Evolutionary conservation across 2,113 vertebrate species (phyloP).

Genomic region (Rana temporaria): DNA sequence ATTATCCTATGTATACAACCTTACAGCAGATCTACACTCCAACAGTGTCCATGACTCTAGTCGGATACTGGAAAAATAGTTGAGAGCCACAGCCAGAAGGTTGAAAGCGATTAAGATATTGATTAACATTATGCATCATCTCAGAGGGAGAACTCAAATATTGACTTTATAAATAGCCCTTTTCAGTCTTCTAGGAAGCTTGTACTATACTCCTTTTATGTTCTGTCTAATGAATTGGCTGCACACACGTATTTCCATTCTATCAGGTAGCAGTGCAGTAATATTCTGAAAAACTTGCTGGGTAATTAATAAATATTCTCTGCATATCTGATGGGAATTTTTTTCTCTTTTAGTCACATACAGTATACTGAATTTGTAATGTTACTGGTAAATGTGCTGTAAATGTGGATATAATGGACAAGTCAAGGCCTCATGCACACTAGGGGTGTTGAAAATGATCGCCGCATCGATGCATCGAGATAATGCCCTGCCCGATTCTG

Average conservation of each 20-base stretch:
- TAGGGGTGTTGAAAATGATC: too few species aligned
- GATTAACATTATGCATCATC: conserved; percentile 54
- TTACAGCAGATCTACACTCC: background rate
- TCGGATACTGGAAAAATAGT: conserved; percentile 16
- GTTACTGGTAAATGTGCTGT: too few species aligned
- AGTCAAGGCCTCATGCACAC: too few species aligned
- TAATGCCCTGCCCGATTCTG: too few species aligned
- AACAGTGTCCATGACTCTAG: background rate
- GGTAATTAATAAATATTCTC: too few species aligned
- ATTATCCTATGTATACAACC: conserved; percentile 28
- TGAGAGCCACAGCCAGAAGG: conserved; percentile 43
- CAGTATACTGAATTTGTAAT: too few species aligned
- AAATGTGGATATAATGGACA: too few species aligned
- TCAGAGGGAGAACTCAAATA: conserved; percentile 52
- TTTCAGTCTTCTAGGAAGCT: conserved; percentile 5
- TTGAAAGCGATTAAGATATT: conserved; percentile 47
- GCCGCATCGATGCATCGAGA: too few species aligned
- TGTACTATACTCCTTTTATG: background rate
- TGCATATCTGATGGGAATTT: too few species aligned
- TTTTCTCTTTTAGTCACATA: too few species aligned
- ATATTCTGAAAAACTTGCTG: too few species aligned
- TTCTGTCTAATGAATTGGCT: conserved; percentile 1
- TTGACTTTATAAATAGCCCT: conserved; percentile 23
- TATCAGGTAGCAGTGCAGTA: background rate
- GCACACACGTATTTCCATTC: background rate